Percentiles rank a stretch among this genome's conserved stretches.
These are phyloP conservation scores for Nephrotoma appendiculata DNA, from an alignment of 2,888 invertebrate genomes.

Conservation along the genomic window DNA sequence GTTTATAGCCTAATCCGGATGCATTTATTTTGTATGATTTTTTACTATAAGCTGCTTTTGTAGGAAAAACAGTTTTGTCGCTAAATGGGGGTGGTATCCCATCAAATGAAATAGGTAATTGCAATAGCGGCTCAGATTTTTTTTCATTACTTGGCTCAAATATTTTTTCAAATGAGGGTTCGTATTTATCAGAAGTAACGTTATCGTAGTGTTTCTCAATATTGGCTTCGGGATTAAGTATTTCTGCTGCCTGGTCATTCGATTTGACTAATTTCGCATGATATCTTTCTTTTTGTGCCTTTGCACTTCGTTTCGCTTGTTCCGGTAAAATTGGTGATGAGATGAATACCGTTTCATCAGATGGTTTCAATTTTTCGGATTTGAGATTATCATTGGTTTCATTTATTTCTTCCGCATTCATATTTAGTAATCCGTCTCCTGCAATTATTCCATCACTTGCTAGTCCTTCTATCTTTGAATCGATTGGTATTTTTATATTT, in stretches of 20 bases:
- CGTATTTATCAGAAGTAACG: neutral
- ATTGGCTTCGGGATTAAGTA: neutral
- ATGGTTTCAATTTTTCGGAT: constrained; percentile 16
- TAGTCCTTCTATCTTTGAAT: constrained; percentile 5
- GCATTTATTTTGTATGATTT: neutral
- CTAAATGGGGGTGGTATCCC: neutral
- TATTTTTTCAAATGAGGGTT: neutral
- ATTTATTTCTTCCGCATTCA: neutral
- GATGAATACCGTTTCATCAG: constrained; percentile 27
- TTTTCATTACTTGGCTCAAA: neutral
- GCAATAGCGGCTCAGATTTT: neutral
- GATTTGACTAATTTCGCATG: neutral
- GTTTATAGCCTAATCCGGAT: neutral
- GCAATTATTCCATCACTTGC: neutral
- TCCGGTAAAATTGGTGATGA: constrained; percentile 5
- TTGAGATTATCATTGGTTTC: constrained; percentile 15
- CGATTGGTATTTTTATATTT: neutral
- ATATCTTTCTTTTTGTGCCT: constrained; percentile 9
- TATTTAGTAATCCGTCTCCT: neutral
- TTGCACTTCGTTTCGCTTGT: constrained; percentile 9
- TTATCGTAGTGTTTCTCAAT: neutral
- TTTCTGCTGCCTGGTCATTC: neutral
- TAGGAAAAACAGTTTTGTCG: neutral
- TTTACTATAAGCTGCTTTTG: neutral
- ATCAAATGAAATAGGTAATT: neutral